phyloP scores from a whole-genome alignment of 2,888 invertebrate species.

The Petrolisthes cinctipes region DNA sequence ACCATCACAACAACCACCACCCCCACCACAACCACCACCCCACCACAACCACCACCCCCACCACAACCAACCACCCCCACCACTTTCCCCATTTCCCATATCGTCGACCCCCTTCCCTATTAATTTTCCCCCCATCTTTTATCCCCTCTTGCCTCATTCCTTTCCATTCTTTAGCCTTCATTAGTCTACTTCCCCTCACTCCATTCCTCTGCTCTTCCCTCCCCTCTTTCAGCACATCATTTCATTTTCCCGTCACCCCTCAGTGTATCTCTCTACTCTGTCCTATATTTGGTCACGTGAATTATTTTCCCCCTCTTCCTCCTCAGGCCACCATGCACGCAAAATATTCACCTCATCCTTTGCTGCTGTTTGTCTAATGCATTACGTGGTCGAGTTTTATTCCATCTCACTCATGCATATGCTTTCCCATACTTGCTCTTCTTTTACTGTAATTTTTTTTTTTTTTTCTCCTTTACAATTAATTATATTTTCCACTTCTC shows the following conservation, averaged over 20 bases:
- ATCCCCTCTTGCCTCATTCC: not conserved
- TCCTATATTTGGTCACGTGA: too few species aligned
- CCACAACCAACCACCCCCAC: not conserved
- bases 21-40: constrained; percentile 19
- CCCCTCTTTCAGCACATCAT: not conserved
- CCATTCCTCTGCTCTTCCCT: not conserved
- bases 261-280: not conserved
- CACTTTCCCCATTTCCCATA: not conserved
- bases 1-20: constrained; percentile 40
- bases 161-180: not conserved
- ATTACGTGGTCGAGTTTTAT: too few species aligned
- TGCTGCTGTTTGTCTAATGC: too few species aligned
- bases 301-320: too few species aligned
- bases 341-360: too few species aligned
- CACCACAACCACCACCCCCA: not conserved
- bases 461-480: too few species aligned
- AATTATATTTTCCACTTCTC: too few species aligned
- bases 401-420: too few species aligned
- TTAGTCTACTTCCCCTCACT: not conserved
- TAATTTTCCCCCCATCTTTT: not conserved
- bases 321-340: too few species aligned
- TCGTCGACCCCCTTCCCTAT: not conserved
- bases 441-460: too few species aligned
- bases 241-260: not conserved
- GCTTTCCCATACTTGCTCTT: too few species aligned